Percentiles rank a stretch among this genome's conserved stretches.
phyloP scores from a whole-genome alignment of 2,888 invertebrate species.

The Malthinus seriepunctatus region DNA sequence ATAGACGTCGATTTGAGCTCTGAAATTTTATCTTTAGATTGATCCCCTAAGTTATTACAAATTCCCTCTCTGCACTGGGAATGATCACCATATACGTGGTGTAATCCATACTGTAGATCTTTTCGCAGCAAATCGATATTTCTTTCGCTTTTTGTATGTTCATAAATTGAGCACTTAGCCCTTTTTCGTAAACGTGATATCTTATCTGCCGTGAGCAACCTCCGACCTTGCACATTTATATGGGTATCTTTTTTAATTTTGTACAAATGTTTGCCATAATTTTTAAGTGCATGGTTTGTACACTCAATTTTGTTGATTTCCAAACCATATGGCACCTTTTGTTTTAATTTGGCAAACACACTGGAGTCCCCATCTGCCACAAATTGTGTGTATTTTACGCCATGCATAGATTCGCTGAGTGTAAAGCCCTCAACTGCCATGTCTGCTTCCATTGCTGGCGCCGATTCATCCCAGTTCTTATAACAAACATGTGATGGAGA shows the following conservation, averaged over 20 bases:
- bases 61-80: slow-evolving; percentile 7
- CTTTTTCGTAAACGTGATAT: background rate
- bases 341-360: slow-evolving; percentile 26
- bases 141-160: slow-evolving; percentile 26
- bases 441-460: slow-evolving; percentile 31
- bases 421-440: slow-evolving; percentile 32
- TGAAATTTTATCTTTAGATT: slow-evolving; percentile 1
- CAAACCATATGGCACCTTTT: slow-evolving; percentile 32
- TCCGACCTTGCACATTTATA: slow-evolving; percentile 25
- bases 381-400: slow-evolving; percentile 21
- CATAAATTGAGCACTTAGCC: slow-evolving; percentile 30
- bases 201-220: slow-evolving; percentile 14
- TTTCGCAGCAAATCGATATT: slow-evolving; percentile 20
- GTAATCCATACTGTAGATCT: slow-evolving; percentile 18
- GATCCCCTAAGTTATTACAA: slow-evolving; percentile 10
- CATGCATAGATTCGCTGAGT: slow-evolving; percentile 27
- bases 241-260: slow-evolving; percentile 28
- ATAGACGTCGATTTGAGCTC: slow-evolving; percentile 8
- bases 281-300: slow-evolving; percentile 34
- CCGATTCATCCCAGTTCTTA: slow-evolving; percentile 30
- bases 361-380: slow-evolving; percentile 35
- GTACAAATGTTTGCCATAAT: slow-evolving; percentile 31
- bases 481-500: slow-evolving; percentile 27
- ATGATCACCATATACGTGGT: slow-evolving; percentile 12
- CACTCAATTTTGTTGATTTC: slow-evolving; percentile 32